A percentile compares a stretch with the other conserved stretches of the same genome.
Conservation (phyloP, 2,888 invertebrate species). For the Leptodirus hochenwartii region DNA sequence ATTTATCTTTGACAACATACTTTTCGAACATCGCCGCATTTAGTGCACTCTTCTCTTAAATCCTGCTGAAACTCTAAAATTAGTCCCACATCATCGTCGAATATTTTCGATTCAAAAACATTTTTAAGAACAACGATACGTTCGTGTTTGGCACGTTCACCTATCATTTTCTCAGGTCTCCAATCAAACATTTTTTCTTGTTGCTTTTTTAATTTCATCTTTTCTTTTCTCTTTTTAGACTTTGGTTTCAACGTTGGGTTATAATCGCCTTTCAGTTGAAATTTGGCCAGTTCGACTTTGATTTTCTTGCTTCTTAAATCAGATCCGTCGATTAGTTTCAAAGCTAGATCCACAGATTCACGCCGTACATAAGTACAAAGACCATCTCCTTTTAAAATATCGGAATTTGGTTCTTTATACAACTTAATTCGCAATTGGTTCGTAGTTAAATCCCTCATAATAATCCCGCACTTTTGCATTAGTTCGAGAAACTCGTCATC, state of each 20-base stretch:
- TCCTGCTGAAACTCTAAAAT: slow-evolving; percentile 86
- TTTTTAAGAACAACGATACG: slow-evolving; percentile 85
- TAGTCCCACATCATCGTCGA: slow-evolving; percentile 75
- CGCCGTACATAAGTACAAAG: slow-evolving; percentile 88
- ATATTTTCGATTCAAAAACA: slow-evolving; percentile 74
- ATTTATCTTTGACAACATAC: no score
- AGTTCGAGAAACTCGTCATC: slow-evolving; percentile 79
- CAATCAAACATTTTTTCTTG: slow-evolving; percentile 93
- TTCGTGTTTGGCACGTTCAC: slow-evolving; percentile 76
- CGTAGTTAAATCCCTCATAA: slow-evolving; percentile 68
- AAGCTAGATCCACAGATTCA: slow-evolving; percentile 86
- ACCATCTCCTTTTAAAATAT: slow-evolving; percentile 86
- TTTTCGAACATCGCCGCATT: slow-evolving; percentile 84
- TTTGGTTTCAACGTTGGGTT: slow-evolving; percentile 87
- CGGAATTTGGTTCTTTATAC: slow-evolving; percentile 63
- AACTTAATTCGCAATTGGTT: slow-evolving; percentile 80
- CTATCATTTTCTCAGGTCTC: slow-evolving; percentile 82
- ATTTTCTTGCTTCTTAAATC: slow-evolving; percentile 63
- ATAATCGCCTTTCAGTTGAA: slow-evolving; percentile 85
- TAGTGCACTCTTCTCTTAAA: slow-evolving; percentile 70
- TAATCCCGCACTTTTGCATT: slow-evolving; percentile 92
- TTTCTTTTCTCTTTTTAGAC: slow-evolving; percentile 72
- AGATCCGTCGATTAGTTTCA: slow-evolving; percentile 80
- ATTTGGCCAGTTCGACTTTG: slow-evolving; percentile 81
- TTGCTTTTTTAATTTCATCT: slow-evolving; percentile 79